phyloP scores from a whole-genome alignment of 2,113 vertebrate species.

The Brevimyrus niger region DNA sequence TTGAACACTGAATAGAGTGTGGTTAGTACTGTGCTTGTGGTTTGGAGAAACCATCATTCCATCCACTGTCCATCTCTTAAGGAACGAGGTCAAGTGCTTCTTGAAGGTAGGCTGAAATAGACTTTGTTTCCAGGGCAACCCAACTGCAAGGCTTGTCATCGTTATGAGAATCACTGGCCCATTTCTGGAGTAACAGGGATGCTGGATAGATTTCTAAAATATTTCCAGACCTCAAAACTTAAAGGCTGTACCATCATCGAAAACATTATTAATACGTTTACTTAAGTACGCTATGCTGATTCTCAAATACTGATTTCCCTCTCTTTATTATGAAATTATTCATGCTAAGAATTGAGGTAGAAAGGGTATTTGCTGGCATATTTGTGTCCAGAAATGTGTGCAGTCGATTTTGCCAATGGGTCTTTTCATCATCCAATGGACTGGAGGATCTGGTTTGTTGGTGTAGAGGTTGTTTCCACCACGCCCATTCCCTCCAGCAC shows the following conservation, averaged over 20 bases:
- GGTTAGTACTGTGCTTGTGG: not conserved
- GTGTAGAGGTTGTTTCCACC: not conserved
- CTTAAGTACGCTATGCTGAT: not conserved
- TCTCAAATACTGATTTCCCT: not conserved
- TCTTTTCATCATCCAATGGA: not conserved
- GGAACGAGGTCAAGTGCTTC: not conserved
- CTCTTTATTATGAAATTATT: not conserved
- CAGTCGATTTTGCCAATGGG: not conserved
- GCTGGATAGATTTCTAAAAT: not conserved
- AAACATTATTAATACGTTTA: not conserved
- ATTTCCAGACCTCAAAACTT: not conserved
- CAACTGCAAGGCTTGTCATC: not conserved
- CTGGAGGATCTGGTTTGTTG: not conserved
- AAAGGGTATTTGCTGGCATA: not conserved
- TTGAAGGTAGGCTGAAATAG: conserved; percentile 8
- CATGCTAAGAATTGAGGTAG: not conserved
- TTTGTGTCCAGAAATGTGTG: not conserved
- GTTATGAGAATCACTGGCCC: not conserved
- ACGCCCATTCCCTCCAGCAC: not conserved
- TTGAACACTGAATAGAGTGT: not conserved
- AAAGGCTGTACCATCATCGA: not conserved
- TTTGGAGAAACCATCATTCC: not conserved
- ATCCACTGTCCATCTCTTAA: not conserved
- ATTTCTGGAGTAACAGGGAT: not conserved
- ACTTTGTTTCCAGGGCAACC: conserved; percentile 18